Base-by-base conservation (phyloP, 2,113 vertebrate species). In the Addax nasomaculatus region DNA sequence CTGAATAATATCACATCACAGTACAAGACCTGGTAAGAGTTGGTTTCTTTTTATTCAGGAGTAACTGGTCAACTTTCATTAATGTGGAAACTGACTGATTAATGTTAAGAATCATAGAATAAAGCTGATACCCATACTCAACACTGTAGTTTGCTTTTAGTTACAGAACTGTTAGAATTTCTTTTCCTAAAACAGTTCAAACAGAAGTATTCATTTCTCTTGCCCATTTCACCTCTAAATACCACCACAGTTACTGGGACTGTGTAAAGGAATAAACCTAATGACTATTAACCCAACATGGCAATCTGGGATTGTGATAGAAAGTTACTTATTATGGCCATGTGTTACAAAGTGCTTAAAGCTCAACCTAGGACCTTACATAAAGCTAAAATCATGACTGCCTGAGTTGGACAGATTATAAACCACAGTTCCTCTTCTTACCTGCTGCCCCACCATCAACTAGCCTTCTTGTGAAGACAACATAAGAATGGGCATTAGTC, bases 31-130 rank as follows among this genome's bases (percentile, higher is more conserved):
- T 95, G 93, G 84, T 95, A 76, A 81, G 85, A 96, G 94, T 57
- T n/a, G 70, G 47, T 95, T 81, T 92, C 73, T 95, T 92, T 98
- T 98, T 98, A 97, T 97, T 97, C 1, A 19, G 90, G 90, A 90
- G 76, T 95, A 95, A 89, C 89, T 93, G 79, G 96, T 73, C 73
- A 95, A 51, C 92, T 94, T 88, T 89, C 36, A 96, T 85, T 86
- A 85, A 55, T 29, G 29, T 49, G 27, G 39, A 97, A 92, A 60
- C 67, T 90, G 94, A 87, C 45, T 70, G 45, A 94, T 33, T 25
- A n/a, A 85, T 21, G 55, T 91, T 76, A 87, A 85, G 83, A 97
- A 57, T 86, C 53, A 80, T 39, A 91, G 89, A 91, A 91, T 45
- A 93, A 95, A 91, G 43, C 62, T 16, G 13, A 62, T 80, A 43